Evolutionary conservation across 2,113 vertebrate genomes (phyloP), one percentile per base, ranked within the genome.

Genomic region (Pangasianodon gigas): DNA sequence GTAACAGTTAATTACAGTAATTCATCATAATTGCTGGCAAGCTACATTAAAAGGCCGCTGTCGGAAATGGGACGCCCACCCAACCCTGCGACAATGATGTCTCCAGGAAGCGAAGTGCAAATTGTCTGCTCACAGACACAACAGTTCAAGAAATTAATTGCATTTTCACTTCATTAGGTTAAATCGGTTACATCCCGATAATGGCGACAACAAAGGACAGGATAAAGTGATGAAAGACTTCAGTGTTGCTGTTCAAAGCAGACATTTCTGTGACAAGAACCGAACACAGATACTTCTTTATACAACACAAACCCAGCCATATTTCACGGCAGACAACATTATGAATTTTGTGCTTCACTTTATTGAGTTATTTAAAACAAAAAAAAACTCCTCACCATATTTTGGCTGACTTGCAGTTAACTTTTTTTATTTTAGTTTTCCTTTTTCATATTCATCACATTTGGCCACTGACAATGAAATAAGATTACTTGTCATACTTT

Each of bases 141-240:
- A 95, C 92, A 92, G 93, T 91, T 92, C 93, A 93, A 93, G 93
- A 93, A 95, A 92, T 94, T 95, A 97, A 96, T 95, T 96, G 95
- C 96, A 95, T 96, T 96, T 96, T 96, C 95, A 96, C 94, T 96
- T 95, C 95, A 95, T 95, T 96, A 96, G 95, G 95, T 96, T 95
- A 97, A 96, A 96, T 96, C 95, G 96, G 96, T 95, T 95, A 94
- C 93, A 96, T 94, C 94, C 95, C 93, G 95, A 95, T 96, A 95
- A 94, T 94, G 93, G 92, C 95, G 52, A 51, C 69, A 67, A 91
- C 83, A 90, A 69, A 90, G 80, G 77, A 87, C 54, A 69, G 69
- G 82, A 90, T 83, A 48, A 69, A 74, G 21, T 71, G 29, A 41
- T 86, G 80, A 91, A 90, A 91, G 69, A 80, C 71, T 32, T 58